A percentile compares a stretch with the other conserved stretches of the same genome.
Conservation (phyloP, 1,140 invertebrate genomes). For the Zophobas atratus region DNA sequence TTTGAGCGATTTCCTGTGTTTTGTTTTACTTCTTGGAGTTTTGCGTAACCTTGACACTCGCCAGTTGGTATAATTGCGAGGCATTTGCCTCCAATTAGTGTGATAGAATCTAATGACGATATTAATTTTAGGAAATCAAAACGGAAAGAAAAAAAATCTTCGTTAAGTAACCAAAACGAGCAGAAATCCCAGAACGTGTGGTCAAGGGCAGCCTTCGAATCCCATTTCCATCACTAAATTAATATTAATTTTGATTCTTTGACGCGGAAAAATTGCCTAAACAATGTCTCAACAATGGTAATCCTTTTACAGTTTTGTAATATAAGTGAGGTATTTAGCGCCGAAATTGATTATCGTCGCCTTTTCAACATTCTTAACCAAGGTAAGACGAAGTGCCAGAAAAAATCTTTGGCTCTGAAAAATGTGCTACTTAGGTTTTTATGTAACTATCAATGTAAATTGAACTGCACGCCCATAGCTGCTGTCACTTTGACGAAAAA, state of each 20-base stretch:
- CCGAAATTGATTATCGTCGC: constrained; percentile 11
- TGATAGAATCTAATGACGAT: too few relatives aligned
- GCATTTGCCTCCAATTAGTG: background rate
- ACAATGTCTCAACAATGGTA: background rate
- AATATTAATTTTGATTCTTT: background rate
- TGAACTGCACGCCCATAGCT: too few relatives aligned
- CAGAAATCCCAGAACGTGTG: background rate
- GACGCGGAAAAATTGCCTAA: background rate
- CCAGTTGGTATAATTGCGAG: background rate
- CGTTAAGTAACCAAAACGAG: background rate
- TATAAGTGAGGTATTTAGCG: background rate
- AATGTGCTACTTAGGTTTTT: background rate
- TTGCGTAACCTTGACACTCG: background rate
- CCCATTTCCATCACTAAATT: background rate
- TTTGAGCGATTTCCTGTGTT: background rate
- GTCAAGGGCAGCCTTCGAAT: background rate
- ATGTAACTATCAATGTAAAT: background rate
- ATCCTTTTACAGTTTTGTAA: background rate
- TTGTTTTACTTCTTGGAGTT: background rate
- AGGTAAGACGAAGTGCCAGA: background rate
- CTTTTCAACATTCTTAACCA: background rate
- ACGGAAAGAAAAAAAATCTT: background rate
- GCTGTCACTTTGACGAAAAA: too few relatives aligned
- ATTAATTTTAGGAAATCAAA: background rate
- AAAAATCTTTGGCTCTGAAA: background rate